phyloP scores from a whole-genome alignment of 2,113 vertebrate species.

The Pristiophorus japonicus region DNA sequence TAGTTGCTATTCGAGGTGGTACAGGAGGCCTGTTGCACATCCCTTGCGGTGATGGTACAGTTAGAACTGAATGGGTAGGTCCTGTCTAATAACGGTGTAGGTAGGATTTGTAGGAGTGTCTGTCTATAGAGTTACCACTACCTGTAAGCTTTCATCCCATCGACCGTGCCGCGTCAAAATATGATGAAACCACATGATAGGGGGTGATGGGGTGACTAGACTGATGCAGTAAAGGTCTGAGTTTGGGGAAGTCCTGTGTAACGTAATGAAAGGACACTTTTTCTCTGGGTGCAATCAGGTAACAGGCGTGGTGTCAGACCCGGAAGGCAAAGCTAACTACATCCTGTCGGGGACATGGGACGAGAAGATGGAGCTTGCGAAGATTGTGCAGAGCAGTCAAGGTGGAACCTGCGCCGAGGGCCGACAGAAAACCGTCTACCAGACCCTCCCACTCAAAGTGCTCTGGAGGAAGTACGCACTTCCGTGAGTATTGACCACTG shows the following conservation, averaged over 20 bases:
- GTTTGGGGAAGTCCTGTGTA: background rate
- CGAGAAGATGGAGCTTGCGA: constrained; percentile 89
- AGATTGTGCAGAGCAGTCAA: constrained; percentile 83
- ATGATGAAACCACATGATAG: background rate
- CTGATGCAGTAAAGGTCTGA: background rate
- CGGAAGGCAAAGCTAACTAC: constrained; percentile 74
- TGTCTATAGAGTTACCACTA: background rate
- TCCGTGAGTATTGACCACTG: constrained; percentile 65
- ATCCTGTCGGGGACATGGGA: constrained; percentile 95
- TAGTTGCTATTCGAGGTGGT: background rate
- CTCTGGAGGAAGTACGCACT: constrained; percentile 94
- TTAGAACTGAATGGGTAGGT: background rate
- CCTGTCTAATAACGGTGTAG: background rate
- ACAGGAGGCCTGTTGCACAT: background rate
- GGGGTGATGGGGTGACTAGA: background rate
- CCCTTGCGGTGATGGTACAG: background rate
- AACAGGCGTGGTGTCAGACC: constrained; percentile 80
- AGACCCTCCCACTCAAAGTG: constrained; percentile 81
- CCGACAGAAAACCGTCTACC: constrained; percentile 92
- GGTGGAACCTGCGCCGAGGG: constrained; percentile 72
- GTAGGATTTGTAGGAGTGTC: background rate
- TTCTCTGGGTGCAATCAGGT: constrained; percentile 59
- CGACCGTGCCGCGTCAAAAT: background rate
- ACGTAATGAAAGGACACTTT: background rate
- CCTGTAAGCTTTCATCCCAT: background rate